Evolutionary conservation across 2,888 invertebrate genomes (phyloP), one percentile per base, ranked within the genome.

Genomic region (Frankliniella intonsa): DNA sequence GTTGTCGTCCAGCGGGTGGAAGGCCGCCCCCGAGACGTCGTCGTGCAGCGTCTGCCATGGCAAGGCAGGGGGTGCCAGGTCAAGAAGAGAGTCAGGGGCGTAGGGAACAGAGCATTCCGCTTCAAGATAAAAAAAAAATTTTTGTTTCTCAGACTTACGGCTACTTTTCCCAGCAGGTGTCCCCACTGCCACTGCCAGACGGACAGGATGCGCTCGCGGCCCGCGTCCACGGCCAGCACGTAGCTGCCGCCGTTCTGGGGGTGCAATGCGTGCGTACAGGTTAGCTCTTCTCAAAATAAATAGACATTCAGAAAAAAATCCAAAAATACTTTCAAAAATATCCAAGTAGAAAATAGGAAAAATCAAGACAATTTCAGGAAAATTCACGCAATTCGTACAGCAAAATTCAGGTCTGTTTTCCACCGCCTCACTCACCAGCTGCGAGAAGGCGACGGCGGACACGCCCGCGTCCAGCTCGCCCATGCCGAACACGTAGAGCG

Each of bases 101-200:
- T n/a, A n/a, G n/a, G n/a, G n/a, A n/a, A n/a, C n/a, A n/a, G n/a
- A n/a, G n/a, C n/a, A n/a, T n/a, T n/a, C n/a, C n/a, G n/a, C n/a
- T n/a, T n/a, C n/a, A n/a, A n/a, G n/a, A n/a, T n/a, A n/a, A n/a
- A n/a, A n/a, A n/a, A n/a, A n/a, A n/a, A n/a, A n/a, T n/a, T n/a
- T n/a, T n/a, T n/a, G n/a, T n/a, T n/a, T n/a, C n/a, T 38, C 38
- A 38, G 80, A 91, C 94, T 92, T 90, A 97, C 97, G 84, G 96
- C 95, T 81, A 97, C 96, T 93, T 96, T 96, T 83, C 97, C 97
- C 12, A 97, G 90, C n/a, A 97, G 90, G 88, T 95, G 94, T 81
- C 96, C 95, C 93, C 96, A 96, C 86, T 96, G 95, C 97, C 97
- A 97, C 86, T 97, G 96, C 97, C 97, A 97, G 0, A 97, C 95